A percentile compares a stretch with the other conserved stretches of the same genome.
Conservation (phyloP, 2,888 invertebrate genomes). For the Trileptium ribeirensis region DNA sequence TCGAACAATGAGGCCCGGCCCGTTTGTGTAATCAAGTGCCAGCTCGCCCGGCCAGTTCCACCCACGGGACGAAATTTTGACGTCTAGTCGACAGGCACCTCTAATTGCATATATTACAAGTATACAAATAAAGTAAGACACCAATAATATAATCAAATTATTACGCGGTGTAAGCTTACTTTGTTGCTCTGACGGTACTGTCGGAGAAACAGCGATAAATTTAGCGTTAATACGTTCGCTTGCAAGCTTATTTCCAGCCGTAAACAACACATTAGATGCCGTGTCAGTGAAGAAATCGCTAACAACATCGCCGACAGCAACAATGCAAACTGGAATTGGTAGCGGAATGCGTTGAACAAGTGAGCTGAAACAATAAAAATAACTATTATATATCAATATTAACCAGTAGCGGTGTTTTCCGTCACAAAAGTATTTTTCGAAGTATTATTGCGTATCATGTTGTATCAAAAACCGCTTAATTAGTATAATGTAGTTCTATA, state of each 20-base stretch:
- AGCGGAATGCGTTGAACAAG: slow-evolving; percentile 62
- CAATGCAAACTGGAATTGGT: slow-evolving; percentile 84
- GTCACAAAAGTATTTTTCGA: neutral
- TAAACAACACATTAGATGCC: slow-evolving; percentile 77
- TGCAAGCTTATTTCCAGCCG: slow-evolving; percentile 84
- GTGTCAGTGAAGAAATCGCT: slow-evolving; percentile 83
- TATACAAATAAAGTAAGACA: too few species aligned
- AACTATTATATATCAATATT: neutral
- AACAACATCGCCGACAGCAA: slow-evolving; percentile 72
- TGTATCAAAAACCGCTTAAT: neutral
- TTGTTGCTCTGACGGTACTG: neutral
- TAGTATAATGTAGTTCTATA: neutral
- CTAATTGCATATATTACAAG: too few species aligned
- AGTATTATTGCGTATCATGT: neutral
- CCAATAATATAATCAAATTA: too few species aligned
- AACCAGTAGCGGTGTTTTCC: neutral
- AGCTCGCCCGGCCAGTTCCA: too few species aligned
- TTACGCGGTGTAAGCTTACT: too few species aligned
- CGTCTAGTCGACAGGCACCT: too few species aligned
- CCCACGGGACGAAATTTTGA: too few species aligned
- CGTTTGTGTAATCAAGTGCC: too few species aligned
- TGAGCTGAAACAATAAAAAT: slow-evolving; percentile 19
- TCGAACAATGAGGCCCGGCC: too few species aligned
- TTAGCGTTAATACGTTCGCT: slow-evolving; percentile 79
- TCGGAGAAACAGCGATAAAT: slow-evolving; percentile 74